Percentiles rank a stretch among this genome's conserved stretches.
These are phyloP conservation scores for Madoqua kirkii DNA, from an alignment of 2,113 vertebrate species.

Conservation along the genomic window DNA sequence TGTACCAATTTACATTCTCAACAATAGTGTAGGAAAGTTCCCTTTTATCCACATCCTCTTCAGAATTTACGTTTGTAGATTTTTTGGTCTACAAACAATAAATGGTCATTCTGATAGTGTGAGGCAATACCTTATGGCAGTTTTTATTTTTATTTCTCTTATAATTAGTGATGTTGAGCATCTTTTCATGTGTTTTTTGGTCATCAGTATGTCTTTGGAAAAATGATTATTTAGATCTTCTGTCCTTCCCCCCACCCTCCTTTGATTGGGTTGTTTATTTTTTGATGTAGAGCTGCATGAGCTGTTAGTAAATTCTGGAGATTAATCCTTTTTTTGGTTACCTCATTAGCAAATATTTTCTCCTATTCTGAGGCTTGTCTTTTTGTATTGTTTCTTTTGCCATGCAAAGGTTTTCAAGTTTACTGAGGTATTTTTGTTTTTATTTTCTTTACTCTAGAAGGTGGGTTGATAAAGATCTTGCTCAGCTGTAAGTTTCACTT, in stretches of 20 bases:
- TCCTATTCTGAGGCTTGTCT: background rate
- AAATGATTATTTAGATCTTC: background rate
- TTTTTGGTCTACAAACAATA: background rate
- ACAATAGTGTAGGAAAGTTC: background rate
- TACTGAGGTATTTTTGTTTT: background rate
- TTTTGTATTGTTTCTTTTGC: background rate
- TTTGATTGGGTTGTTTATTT: background rate
- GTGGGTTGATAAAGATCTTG: background rate
- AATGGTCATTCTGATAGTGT: background rate
- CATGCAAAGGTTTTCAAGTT: background rate
- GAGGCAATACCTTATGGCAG: background rate
- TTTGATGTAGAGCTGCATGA: background rate
- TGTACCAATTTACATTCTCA: background rate
- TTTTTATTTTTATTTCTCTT: background rate
- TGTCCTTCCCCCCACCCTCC: rapidly evolving
- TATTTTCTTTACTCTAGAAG: background rate
- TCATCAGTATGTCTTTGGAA: background rate
- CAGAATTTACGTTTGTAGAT: background rate
- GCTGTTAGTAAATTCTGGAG: background rate
- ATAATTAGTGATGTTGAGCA: background rate
- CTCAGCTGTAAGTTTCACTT: background rate
- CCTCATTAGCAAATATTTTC: background rate
- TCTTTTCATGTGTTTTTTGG: background rate
- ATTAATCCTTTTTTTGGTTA: background rate
- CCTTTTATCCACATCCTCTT: background rate